Evolutionary conservation across 2,888 invertebrate genomes (phyloP).

Genomic region (Pyrrhosoma nymphula): DNA sequence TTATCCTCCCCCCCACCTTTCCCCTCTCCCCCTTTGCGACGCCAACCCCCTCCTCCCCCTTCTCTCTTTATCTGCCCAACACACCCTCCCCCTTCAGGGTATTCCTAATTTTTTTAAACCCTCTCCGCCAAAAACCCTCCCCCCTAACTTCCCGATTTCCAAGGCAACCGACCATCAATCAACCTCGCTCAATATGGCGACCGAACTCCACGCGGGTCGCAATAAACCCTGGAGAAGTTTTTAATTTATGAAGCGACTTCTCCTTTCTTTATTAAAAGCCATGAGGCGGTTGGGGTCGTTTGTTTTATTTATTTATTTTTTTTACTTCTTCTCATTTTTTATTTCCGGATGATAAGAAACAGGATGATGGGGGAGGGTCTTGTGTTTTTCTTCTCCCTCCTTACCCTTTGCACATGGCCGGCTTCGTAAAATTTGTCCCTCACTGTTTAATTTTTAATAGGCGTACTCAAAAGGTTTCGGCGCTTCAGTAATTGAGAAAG

Average conservation of each 20-base stretch:
- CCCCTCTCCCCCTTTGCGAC: background rate
- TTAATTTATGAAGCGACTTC: slow-evolving; percentile 62
- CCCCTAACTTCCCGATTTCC: background rate
- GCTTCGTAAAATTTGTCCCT: background rate
- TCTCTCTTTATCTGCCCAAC: background rate
- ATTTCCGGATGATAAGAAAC: background rate
- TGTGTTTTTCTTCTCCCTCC: background rate
- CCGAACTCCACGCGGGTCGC: slow-evolving; percentile 2
- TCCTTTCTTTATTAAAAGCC: slow-evolving; percentile 62
- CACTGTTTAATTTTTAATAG: background rate
- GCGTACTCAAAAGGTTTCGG: background rate
- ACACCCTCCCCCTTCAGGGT: background rate
- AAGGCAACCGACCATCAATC: slow-evolving; percentile 47
- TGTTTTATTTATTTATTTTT: background rate
- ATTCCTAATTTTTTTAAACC: background rate
- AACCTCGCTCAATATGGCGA: slow-evolving; percentile 62
- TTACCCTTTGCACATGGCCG: background rate
- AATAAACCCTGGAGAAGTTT: slow-evolving; percentile 50
- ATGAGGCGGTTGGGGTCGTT: background rate
- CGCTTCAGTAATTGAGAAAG: background rate
- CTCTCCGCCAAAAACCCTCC: background rate
- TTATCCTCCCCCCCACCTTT: background rate
- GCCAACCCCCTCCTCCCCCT: background rate
- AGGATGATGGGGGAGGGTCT: background rate
- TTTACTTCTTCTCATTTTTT: background rate